phyloP scores from a whole-genome alignment of 1,140 invertebrate species.

The Pristionchus pacificus region DNA sequence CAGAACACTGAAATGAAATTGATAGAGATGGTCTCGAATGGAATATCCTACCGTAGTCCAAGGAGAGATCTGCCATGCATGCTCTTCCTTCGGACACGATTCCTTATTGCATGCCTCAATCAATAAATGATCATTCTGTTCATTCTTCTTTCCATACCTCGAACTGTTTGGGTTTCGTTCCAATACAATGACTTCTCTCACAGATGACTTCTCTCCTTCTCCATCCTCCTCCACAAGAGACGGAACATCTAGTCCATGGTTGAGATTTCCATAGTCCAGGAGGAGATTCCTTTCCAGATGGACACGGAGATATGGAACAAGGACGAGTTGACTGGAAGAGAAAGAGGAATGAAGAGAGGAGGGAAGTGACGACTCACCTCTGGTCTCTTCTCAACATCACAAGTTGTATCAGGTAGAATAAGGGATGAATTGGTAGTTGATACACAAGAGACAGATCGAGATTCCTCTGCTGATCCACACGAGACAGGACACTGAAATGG shows the following conservation, averaged over 20 bases:
- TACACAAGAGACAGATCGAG: slow-evolving; percentile 37
- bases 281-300: not conserved
- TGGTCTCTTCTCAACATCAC: slow-evolving; percentile 26
- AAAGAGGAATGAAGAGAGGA: not conserved
- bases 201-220: slow-evolving; percentile 41
- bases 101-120: slow-evolving; percentile 50
- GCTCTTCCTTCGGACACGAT: slow-evolving; percentile 32
- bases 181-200: slow-evolving; percentile 26
- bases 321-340: not conserved
- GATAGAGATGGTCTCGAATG: not conserved
- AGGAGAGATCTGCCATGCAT: slow-evolving; percentile 50
- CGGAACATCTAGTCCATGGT: slow-evolving; percentile 38
- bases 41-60: slow-evolving; percentile 39
- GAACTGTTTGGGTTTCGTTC: not conserved
- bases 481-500: slow-evolving; percentile 39
- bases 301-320: slow-evolving; percentile 12
- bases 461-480: slow-evolving; percentile 45
- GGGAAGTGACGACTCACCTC: not conserved
- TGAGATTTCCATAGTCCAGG: not conserved
- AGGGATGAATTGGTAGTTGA: not conserved
- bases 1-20: slow-evolving; percentile 48
- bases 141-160: slow-evolving; percentile 27
- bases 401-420: slow-evolving; percentile 21
- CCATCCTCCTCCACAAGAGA: slow-evolving; percentile 44
- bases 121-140: too few relatives aligned